These are phyloP conservation scores for Schlechtendalia chinensis DNA, from an alignment of 1,140 invertebrate genomes.

Conservation along the genomic window DNA sequence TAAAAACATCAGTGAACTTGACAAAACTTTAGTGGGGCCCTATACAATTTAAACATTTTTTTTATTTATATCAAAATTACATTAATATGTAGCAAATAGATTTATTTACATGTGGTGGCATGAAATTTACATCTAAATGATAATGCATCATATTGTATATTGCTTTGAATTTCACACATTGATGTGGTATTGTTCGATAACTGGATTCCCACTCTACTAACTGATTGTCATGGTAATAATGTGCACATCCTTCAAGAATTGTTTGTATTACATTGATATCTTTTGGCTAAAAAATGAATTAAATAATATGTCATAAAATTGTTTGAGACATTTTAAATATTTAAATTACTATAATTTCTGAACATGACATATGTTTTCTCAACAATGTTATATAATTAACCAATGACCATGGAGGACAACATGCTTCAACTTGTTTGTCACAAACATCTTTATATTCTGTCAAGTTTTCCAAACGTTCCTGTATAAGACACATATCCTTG, in stretches of 20 bases:
- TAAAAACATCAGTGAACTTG: conserved; percentile 14
- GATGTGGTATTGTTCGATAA: conserved; percentile 66
- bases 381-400: conserved; percentile 86
- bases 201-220: conserved; percentile 68
- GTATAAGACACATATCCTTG: conserved; percentile 73
- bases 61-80: neutral
- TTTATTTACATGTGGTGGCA: conserved; percentile 63
- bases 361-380: conserved; percentile 77
- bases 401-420: conserved; percentile 86
- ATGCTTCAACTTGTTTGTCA: conserved; percentile 61
- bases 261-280: conserved; percentile 69
- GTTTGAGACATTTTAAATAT: neutral
- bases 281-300: conserved; percentile 58
- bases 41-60: neutral
- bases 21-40: neutral
- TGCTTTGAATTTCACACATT: conserved; percentile 75
- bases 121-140: conserved; percentile 74
- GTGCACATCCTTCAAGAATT: conserved; percentile 70
- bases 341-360: conserved; percentile 66
- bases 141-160: conserved; percentile 84
- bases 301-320: conserved; percentile 30
- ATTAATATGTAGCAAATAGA: neutral
- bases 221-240: conserved; percentile 73
- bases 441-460: conserved; percentile 70
- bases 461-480: conserved; percentile 64